Evolutionary conservation across 2,888 invertebrate genomes (phyloP), one percentile per base, ranked within the genome.

Genomic region (Cheilosia impressa): DNA sequence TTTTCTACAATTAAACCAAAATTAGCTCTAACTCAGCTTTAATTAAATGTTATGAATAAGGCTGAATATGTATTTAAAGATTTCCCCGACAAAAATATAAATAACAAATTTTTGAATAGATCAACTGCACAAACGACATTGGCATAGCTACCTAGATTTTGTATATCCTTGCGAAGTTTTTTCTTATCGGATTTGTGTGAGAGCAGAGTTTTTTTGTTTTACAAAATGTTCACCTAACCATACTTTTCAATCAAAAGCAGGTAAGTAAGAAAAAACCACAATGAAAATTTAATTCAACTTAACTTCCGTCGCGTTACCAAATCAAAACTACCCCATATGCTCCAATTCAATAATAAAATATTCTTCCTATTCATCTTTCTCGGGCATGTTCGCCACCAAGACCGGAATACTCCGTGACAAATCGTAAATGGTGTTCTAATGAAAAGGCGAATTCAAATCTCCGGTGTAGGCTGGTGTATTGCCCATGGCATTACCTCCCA

Each of bases 391-490:
- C 24, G 17, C 22, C 22, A 69, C 38, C 22, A 17, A 63, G 52
- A 53, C 57, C 62, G 66, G 45, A 53, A 66, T 75, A 60, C 38
- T 57, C 43, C 19, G 45, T 57, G 63, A 69, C 55, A 76, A 76
- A 76, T 76, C 76, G 57, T n/a, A 62, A 68, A 57, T 55, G 31
- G 19, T 43, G 69, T 27, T 22, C 15, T n/a, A 43, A 53, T 45
- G 38, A 45, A 13, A 13, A 55, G 78, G 79, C 73, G 68, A 79
- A 73, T 57, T 68, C 31, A 73, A 79, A 83, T 83, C 73, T 80
- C 73, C 83, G 79, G 79, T 65, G 31, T 79, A 47, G 62, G 60
- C 47, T 60, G n/a, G 50, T 50, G 6, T 24, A 27, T 47, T 69
- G 53, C 17, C 27, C 55, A 6, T 15, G 27, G 45, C 45, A 45